Conservation (phyloP, 2,797 vertebrate species). For the Danio choprae region DNA sequence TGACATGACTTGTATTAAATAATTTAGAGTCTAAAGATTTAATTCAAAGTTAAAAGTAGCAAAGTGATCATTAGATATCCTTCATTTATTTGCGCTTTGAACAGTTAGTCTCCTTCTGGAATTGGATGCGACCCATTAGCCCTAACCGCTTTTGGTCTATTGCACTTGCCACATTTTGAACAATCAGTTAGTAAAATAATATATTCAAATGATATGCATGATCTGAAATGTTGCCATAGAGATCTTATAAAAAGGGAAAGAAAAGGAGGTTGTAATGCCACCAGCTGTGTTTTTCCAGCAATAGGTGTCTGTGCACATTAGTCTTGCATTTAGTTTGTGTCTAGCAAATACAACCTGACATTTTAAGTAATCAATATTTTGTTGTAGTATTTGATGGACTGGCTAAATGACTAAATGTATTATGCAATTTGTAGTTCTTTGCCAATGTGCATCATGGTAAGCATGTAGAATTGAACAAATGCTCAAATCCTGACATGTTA, state of each 20-base stretch:
- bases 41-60: conserved; percentile 38
- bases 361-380: not conserved
- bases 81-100: conserved; percentile 19
- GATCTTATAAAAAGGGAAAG: conserved; percentile 2
- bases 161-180: conserved; percentile 35
- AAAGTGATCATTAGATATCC: conserved; percentile 37
- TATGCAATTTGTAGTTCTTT: not conserved
- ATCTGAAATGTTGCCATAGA: conserved; percentile 46
- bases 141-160: conserved; percentile 28
- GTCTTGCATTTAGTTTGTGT: not conserved
- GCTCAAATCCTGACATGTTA: too few species aligned
- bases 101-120: not conserved
- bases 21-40: conserved; percentile 15
- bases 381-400: not conserved
- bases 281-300: not conserved
- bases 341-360: not conserved
- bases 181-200: conserved; percentile 44
- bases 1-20: not conserved
- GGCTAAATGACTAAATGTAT: not conserved
- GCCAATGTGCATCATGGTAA: too few species aligned
- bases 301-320: not conserved
- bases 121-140: conserved; percentile 23
- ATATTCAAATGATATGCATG: conserved; percentile 27
- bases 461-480: too few species aligned
- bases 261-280: conserved; percentile 10